Percentiles rank a stretch among this genome's conserved stretches.
Conservation (phyloP, 2,888 invertebrate species). For the Tenthredo distinguenda region DNA sequence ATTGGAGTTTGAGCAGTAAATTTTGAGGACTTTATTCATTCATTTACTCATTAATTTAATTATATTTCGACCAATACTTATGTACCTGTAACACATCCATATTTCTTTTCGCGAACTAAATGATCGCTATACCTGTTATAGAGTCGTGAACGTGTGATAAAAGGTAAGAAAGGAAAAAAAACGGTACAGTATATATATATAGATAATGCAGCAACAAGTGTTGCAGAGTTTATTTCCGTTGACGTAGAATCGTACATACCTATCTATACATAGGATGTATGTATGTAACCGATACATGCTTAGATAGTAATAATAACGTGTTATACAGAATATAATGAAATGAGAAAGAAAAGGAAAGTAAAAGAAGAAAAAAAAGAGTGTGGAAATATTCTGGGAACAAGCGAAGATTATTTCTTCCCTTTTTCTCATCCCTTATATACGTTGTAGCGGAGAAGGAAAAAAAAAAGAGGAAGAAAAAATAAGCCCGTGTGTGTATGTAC, state of each 20-base stretch:
- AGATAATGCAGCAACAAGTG: constrained; percentile 17
- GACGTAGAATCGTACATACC: background rate
- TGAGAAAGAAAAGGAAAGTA: background rate
- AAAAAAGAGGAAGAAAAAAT: too few relatives aligned
- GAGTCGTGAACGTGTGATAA: too few relatives aligned
- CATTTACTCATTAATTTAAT: too few relatives aligned
- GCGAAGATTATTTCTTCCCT: background rate
- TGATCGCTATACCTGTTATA: background rate
- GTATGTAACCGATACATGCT: background rate
- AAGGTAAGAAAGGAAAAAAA: background rate
- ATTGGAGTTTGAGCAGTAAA: too few relatives aligned
- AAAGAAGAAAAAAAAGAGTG: background rate
- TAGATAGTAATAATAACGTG: too few relatives aligned
- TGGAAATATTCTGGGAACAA: background rate
- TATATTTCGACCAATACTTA: too few relatives aligned
- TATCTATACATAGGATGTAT: background rate
- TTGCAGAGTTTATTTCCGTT: background rate
- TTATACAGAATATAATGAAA: background rate
- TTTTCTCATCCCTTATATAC: background rate
- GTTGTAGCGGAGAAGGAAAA: background rate
- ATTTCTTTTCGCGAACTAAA: too few relatives aligned
- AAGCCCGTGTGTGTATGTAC: too few relatives aligned
- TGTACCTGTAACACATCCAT: too few relatives aligned
- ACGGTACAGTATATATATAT: background rate
- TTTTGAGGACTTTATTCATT: too few relatives aligned